These are phyloP conservation scores for Notocelia uddmanniana DNA, from an alignment of 2,888 invertebrate genomes.

Conservation along the genomic window DNA sequence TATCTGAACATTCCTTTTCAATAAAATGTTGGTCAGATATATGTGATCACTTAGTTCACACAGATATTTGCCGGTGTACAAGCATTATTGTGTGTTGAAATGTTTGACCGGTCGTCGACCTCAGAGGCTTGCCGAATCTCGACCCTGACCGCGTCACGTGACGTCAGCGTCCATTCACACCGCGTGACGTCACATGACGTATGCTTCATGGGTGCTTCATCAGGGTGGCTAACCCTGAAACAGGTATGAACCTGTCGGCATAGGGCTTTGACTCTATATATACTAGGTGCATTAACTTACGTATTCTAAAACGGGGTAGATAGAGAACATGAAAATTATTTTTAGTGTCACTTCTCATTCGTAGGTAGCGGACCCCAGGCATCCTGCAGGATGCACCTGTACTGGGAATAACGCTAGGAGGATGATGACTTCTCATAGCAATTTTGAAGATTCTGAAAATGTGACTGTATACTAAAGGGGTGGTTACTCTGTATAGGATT, in stretches of 20 bases:
- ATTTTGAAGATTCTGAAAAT: no score
- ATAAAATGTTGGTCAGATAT: neutral
- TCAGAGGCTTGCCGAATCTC: constrained; percentile 62
- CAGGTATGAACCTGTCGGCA: neutral
- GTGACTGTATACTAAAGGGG: no score
- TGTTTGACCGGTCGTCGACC: constrained; percentile 79
- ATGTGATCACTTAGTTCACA: neutral
- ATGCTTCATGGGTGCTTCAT: neutral
- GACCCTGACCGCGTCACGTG: constrained; percentile 74
- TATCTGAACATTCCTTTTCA: neutral
- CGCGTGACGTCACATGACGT: constrained; percentile 1
- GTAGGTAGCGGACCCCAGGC: no score
- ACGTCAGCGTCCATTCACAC: constrained; percentile 48
- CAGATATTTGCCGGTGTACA: neutral
- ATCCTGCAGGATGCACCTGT: no score
- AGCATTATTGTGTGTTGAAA: constrained; percentile 55
- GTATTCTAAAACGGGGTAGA: no score
- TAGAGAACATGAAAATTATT: no score
- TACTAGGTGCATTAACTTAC: no score
- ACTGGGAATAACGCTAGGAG: no score
- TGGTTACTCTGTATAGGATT: no score
- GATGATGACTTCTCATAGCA: no score
- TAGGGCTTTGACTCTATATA: neutral
- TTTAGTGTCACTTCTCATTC: no score
- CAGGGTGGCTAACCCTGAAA: constrained; percentile 9